Percentiles rank a stretch among this genome's conserved stretches.
Conservation (phyloP, 2,113 vertebrate genomes). For the Sitta europaea region DNA sequence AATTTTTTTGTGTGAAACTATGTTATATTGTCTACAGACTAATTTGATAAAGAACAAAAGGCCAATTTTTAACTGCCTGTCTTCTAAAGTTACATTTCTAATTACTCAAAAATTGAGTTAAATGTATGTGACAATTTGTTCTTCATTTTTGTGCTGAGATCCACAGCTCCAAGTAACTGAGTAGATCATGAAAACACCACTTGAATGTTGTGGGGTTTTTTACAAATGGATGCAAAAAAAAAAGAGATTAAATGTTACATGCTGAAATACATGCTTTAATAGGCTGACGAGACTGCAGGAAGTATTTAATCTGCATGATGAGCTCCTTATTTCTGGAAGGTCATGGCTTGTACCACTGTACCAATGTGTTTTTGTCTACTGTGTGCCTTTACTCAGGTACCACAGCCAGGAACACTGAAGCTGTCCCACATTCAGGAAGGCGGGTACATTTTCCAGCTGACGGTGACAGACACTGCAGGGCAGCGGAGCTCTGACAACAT, state of each 20-base stretch:
- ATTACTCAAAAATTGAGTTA: not conserved
- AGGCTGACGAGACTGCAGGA: not conserved
- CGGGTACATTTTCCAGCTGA: constrained; percentile 85
- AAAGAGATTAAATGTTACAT: not conserved
- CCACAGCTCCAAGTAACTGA: not conserved
- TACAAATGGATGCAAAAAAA: not conserved
- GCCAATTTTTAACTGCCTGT: not conserved
- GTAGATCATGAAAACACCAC: not conserved
- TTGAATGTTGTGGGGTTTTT: not conserved
- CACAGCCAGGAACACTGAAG: constrained; percentile 88
- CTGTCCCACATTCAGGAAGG: constrained; percentile 86
- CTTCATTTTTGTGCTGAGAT: not conserved
- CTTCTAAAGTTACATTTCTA: not conserved
- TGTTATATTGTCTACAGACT: not conserved
- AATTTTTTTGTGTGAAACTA: not conserved
- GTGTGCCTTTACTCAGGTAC: constrained; percentile 73
- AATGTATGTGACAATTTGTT: not conserved
- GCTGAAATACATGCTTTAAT: not conserved
- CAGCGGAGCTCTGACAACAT: constrained; percentile 90
- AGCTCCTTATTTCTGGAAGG: not conserved
- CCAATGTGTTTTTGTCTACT: accelerated
- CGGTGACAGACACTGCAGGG: constrained; percentile 82
- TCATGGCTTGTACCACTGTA: not conserved
- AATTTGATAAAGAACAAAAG: not conserved
- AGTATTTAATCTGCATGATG: not conserved